These are phyloP conservation scores for Microcaecilia unicolor DNA, from an alignment of 2,797 vertebrate genomes.

Conservation along the genomic window DNA sequence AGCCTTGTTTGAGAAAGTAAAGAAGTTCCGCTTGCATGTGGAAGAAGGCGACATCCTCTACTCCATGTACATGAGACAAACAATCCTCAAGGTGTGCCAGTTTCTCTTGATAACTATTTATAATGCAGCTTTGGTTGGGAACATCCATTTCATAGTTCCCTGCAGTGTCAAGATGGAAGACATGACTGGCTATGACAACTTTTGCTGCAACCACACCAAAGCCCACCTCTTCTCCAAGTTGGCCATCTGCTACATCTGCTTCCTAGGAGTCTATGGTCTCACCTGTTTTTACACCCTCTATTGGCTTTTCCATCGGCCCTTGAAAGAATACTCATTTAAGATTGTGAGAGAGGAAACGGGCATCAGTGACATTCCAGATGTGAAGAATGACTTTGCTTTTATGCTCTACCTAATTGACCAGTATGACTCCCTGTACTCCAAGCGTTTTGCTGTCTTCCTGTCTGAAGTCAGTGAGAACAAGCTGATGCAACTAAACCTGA, in stretches of 20 bases:
- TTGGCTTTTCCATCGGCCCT: slow-evolving; percentile 79
- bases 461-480: slow-evolving; percentile 82
- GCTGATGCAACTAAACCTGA: slow-evolving; percentile 79
- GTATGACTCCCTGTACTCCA: slow-evolving; percentile 80
- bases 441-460: slow-evolving; percentile 80
- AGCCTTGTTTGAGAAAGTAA: slow-evolving; percentile 86
- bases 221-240: slow-evolving; percentile 84
- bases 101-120: slow-evolving; percentile 73
- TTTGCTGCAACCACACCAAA: slow-evolving; percentile 84
- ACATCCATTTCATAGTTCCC: slow-evolving; percentile 72
- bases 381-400: slow-evolving; percentile 87
- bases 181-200: slow-evolving; percentile 74
- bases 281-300: slow-evolving; percentile 79
- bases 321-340: slow-evolving; percentile 79
- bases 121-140: slow-evolving; percentile 57
- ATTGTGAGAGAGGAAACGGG: slow-evolving; percentile 74
- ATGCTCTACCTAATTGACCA: slow-evolving; percentile 82
- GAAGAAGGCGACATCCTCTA: slow-evolving; percentile 79
- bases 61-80: slow-evolving; percentile 80
- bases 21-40: slow-evolving; percentile 80
- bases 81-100: slow-evolving; percentile 71
- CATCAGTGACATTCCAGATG: slow-evolving; percentile 80
- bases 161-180: slow-evolving; percentile 68
- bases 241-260: slow-evolving; percentile 75
- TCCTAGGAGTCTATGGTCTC: slow-evolving; percentile 72